Percentiles rank a stretch among this genome's conserved stretches.
Evolutionary conservation across 2,113 vertebrate genomes (phyloP).

Genomic region (Trichechus manatus): DNA sequence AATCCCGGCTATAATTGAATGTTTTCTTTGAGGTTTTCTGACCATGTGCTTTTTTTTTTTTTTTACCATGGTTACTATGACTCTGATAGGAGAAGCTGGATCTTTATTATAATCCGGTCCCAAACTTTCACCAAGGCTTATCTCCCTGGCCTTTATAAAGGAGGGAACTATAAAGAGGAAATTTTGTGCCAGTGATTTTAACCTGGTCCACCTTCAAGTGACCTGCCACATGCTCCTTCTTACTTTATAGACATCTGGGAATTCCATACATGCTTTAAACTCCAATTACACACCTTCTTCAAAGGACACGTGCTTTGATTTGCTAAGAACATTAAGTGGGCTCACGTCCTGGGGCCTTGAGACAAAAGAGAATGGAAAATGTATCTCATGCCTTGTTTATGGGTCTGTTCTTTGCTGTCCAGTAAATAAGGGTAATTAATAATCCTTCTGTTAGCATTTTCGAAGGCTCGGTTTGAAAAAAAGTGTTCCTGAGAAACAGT

Average conservation of each 20-base stretch:
- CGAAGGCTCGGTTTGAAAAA: background rate
- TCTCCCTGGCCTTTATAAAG: conserved; percentile 76
- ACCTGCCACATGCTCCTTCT: conserved; percentile 93
- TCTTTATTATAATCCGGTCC: conserved; percentile 60
- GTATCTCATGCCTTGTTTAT: conserved; percentile 80
- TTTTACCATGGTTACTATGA: conserved; percentile 72
- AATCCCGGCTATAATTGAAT: conserved; percentile 73
- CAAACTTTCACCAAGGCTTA: conserved; percentile 53
- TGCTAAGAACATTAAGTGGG: conserved; percentile 88
- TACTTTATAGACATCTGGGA: conserved; percentile 96
- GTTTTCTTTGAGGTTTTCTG: conserved; percentile 80
- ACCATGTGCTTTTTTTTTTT: conserved; percentile 75
- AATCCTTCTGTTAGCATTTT: conserved; percentile 18
- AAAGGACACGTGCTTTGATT: conserved; percentile 93
- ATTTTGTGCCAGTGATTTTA: conserved; percentile 88
- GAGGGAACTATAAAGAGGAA: conserved; percentile 47
- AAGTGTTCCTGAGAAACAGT: background rate
- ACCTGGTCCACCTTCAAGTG: conserved; percentile 93
- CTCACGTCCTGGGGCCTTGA: conserved; percentile 88
- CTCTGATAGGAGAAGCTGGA: conserved; percentile 50
- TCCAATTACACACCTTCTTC: conserved; percentile 97
- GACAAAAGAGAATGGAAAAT: conserved; percentile 87
- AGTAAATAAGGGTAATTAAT: conserved; percentile 71
- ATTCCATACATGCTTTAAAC: conserved; percentile 95
- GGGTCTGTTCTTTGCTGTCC: conserved; percentile 64